Conservation (phyloP, 2,797 vertebrate genomes). For the Sebastes kiyomatsui region DNA sequence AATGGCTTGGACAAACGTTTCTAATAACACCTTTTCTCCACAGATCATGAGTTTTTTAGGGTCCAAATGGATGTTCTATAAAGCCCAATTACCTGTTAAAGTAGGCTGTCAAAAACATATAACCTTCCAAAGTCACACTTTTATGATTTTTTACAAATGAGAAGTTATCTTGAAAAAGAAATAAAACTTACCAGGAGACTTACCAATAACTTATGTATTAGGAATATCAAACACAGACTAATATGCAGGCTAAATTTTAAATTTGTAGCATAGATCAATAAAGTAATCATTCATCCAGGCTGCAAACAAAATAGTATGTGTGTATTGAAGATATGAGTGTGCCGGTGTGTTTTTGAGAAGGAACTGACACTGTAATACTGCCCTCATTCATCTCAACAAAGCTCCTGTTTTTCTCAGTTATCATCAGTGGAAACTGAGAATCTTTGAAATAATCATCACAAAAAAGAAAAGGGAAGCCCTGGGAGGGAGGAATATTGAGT, state of each 20-base stretch:
- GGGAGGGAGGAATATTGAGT: slow-evolving; percentile 43
- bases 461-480: slow-evolving; percentile 13
- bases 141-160: background rate
- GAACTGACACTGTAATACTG: background rate
- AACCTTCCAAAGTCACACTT: background rate
- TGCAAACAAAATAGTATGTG: background rate
- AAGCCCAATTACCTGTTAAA: background rate
- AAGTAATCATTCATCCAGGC: background rate
- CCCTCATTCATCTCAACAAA: slow-evolving; percentile 31
- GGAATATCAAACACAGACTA: background rate
- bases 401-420: slow-evolving; percentile 2
- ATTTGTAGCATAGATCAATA: background rate
- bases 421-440: slow-evolving; percentile 7
- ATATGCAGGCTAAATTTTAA: background rate
- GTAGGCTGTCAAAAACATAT: background rate
- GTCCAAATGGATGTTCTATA: background rate
- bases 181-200: background rate
- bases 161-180: background rate
- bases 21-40: background rate
- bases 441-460: slow-evolving; percentile 24
- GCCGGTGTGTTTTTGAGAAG: background rate
- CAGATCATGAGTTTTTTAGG: background rate
- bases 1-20: background rate
- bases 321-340: background rate
- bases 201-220: background rate